phyloP scores from a whole-genome alignment of 2,888 invertebrate species.

The Chironomus riparius region DNA sequence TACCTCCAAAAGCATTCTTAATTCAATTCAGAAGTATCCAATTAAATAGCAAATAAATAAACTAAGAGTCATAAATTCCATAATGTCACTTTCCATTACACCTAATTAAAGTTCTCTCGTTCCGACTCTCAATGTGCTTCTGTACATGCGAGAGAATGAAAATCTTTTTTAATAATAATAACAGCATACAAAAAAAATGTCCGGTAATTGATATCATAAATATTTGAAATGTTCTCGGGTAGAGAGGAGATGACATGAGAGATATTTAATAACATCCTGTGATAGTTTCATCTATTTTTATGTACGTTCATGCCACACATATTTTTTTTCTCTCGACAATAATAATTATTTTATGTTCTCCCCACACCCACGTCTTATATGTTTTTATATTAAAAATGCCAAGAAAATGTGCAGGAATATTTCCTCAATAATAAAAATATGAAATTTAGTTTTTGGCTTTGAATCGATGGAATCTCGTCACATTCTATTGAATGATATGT shows the following conservation, averaged over 20 bases:
- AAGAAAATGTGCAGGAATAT: background rate
- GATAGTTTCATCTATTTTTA: background rate
- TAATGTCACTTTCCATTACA: conserved; percentile 23
- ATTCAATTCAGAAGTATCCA: background rate
- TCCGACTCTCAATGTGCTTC: background rate
- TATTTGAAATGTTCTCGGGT: conserved; percentile 10
- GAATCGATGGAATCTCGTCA: background rate
- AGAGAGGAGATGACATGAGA: background rate
- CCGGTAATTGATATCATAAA: conserved; percentile 27
- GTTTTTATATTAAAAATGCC: conserved; percentile 19
- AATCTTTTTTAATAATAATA: conserved; percentile 11
- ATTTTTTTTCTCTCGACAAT: background rate
- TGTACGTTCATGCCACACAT: background rate
- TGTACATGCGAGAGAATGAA: background rate
- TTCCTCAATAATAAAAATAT: background rate
- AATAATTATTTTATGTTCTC: background rate
- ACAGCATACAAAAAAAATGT: background rate
- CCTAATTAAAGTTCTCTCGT: conserved; percentile 9
- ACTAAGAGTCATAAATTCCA: conserved; percentile 14
- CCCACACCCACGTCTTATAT: too few relatives aligned
- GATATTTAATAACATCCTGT: background rate
- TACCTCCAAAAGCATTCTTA: too few relatives aligned
- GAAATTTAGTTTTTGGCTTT: background rate
- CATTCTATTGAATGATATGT: background rate
- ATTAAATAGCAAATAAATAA: conserved; percentile 23